Percentiles rank a stretch among this genome's conserved stretches.
Evolutionary conservation across 2,113 vertebrate genomes (phyloP).

Genomic region (Clinocottus analis): DNA sequence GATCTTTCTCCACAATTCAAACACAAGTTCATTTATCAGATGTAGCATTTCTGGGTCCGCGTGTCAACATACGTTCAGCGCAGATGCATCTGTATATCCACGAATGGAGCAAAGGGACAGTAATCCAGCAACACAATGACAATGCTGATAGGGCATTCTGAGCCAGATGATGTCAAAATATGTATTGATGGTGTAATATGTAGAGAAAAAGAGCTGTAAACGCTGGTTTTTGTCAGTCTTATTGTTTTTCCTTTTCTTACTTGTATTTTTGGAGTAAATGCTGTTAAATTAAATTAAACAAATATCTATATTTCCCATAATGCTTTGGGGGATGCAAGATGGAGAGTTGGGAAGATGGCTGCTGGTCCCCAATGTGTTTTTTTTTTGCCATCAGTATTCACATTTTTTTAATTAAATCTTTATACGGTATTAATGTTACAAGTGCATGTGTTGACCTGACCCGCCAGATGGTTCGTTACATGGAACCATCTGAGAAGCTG

Average conservation of each 20-base stretch:
- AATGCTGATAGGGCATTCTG: neutral
- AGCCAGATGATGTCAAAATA: neutral
- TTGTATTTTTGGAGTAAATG: neutral
- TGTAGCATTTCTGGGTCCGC: neutral
- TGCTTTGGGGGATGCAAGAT: neutral
- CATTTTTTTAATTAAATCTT: neutral
- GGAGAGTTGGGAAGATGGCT: neutral
- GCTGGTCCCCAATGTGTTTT: too few relatives aligned
- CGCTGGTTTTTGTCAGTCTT: neutral
- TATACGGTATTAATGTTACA: neutral
- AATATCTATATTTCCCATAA: neutral
- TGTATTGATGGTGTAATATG: neutral
- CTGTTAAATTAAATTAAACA: neutral
- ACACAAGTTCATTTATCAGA: neutral
- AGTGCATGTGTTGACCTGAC: neutral
- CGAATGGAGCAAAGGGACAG: neutral
- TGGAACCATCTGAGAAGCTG: neutral
- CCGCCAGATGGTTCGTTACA: neutral
- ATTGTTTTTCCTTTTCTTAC: neutral
- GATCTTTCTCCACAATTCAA: neutral
- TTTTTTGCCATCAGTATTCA: too few relatives aligned
- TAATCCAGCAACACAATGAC: neutral
- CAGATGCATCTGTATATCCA: neutral
- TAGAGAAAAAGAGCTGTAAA: neutral
- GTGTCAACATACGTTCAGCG: neutral